phyloP scores from a whole-genome alignment of 2,113 vertebrate genomes.

The Pionites leucogaster region DNA sequence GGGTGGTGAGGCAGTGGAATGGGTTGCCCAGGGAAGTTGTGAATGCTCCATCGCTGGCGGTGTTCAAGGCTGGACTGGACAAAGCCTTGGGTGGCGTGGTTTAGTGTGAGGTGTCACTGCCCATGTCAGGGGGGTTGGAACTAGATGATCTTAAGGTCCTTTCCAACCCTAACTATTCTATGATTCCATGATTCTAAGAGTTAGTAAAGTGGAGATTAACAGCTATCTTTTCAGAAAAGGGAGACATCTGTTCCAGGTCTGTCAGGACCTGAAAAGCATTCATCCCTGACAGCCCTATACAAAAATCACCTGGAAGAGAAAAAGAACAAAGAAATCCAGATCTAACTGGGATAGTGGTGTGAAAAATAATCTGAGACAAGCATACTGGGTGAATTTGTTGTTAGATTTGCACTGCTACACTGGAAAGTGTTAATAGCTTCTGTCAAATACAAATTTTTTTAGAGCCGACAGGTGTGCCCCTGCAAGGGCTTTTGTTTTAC shows the following conservation, averaged over 20 bases:
- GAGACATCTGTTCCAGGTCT: not conserved
- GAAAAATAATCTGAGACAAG: not conserved
- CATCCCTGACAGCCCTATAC: fast-evolving
- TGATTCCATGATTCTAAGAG: not conserved
- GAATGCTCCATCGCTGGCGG: no score
- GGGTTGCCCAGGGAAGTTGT: no score
- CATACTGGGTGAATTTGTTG: not conserved
- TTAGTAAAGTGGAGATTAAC: not conserved
- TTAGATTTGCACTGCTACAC: not conserved
- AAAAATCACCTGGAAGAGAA: not conserved
- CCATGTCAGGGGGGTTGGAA: not conserved
- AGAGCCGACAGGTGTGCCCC: not conserved
- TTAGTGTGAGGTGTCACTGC: no score
- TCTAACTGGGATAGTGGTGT: not conserved
- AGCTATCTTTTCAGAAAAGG: not conserved
- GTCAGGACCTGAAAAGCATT: not conserved
- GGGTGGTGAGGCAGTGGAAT: no score
- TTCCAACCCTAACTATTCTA: not conserved
- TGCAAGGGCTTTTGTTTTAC: not conserved
- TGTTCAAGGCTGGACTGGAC: no score
- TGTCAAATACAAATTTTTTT: not conserved
- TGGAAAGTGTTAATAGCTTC: not conserved
- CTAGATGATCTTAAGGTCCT: not conserved
- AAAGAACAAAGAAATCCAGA: not conserved
- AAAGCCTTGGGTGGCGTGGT: no score